These are phyloP conservation scores for Oenanthe oenanthe DNA, from an alignment of 2,113 vertebrate species.

Conservation along the genomic window DNA sequence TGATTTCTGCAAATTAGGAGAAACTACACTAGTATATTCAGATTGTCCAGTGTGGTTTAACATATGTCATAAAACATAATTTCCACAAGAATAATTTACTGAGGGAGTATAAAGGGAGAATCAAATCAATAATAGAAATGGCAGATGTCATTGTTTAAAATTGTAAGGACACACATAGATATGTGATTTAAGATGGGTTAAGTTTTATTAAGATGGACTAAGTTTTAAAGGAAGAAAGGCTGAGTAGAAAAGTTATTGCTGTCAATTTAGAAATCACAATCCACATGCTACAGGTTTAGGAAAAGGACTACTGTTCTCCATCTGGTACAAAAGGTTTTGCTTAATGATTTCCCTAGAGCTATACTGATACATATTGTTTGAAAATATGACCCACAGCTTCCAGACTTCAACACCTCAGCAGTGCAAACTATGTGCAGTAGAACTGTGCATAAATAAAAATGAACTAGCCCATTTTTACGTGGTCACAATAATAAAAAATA, in stretches of 20 bases:
- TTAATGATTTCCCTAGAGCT: not conserved
- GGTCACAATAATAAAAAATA: not conserved
- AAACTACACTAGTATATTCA: not conserved
- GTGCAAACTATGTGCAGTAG: fast-evolving
- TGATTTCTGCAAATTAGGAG: not conserved
- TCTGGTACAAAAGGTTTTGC: not conserved
- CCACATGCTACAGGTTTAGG: not conserved
- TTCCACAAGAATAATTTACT: not conserved
- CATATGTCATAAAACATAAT: not conserved
- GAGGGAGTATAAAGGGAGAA: not conserved
- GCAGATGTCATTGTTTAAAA: not conserved
- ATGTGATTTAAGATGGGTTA: not conserved
- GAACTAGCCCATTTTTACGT: not conserved
- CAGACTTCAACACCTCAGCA: not conserved
- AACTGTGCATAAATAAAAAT: not conserved
- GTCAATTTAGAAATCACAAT: not conserved
- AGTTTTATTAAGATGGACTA: not conserved
- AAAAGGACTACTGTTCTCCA: not conserved
- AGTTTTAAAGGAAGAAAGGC: not conserved
- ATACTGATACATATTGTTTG: not conserved
- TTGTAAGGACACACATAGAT: not conserved
- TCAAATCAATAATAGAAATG: conserved; percentile 10
- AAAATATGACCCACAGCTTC: not conserved
- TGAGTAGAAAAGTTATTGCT: not conserved
- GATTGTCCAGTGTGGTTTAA: not conserved